Conservation (phyloP, 2,797 vertebrate species). For the Falco columbarius region DNA sequence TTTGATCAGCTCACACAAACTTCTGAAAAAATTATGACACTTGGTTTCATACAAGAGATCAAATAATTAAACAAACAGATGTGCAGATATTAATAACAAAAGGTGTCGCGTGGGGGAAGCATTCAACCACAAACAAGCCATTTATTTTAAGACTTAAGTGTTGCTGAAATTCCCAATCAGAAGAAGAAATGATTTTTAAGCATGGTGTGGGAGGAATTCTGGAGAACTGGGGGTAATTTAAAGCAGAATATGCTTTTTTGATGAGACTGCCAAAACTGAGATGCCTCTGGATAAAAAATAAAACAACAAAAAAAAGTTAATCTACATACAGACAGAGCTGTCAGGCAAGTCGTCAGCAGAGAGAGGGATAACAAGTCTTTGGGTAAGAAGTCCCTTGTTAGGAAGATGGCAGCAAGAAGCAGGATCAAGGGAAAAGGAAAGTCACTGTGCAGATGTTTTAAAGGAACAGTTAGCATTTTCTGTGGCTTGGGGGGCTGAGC, state of each 20-base stretch:
- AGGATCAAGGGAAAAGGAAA: constrained; percentile 56
- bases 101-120: constrained; percentile 25
- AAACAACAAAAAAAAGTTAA: constrained; percentile 49
- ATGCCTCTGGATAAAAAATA: constrained; percentile 68
- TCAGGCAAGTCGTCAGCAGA: constrained; percentile 62
- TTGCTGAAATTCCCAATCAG: constrained; percentile 68
- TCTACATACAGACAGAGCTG: constrained; percentile 78
- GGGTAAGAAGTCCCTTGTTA: constrained; percentile 72
- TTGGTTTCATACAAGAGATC: constrained; percentile 6
- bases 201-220: constrained; percentile 58
- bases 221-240: constrained; percentile 69
- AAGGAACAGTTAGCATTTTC: constrained; percentile 57
- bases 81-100: constrained; percentile 65
- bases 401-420: constrained; percentile 48
- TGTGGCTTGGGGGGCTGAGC: not conserved
- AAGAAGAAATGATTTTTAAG: constrained; percentile 71
- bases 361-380: constrained; percentile 74
- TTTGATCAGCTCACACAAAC: constrained; percentile 30
- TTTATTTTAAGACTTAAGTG: constrained; percentile 72
- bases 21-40: constrained; percentile 42
- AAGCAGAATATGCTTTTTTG: constrained; percentile 75
- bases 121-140: constrained; percentile 68
- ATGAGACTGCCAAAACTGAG: constrained; percentile 74
- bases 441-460: constrained; percentile 50
- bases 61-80: constrained; percentile 69